Evolutionary conservation across 2,113 vertebrate genomes (phyloP), one percentile per base, ranked within the genome.

Genomic region (Labrus mixtus): DNA sequence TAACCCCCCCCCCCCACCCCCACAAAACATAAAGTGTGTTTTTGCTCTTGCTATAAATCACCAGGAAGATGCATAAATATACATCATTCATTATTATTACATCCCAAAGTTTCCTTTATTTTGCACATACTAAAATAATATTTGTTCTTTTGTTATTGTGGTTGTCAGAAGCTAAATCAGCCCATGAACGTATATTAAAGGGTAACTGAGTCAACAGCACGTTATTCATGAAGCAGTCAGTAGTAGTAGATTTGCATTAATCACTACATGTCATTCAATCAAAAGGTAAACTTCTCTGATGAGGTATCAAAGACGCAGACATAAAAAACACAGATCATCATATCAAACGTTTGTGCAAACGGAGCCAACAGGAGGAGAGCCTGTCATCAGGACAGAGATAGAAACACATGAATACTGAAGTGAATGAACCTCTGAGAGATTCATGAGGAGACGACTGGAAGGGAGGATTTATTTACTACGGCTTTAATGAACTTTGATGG

Each of bases 291-390:
- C 15, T 22, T 16, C 48, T 45, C 20, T 53, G 68, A 54, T 5
- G 10, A 45, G 23, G 50, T 55, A 73, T 87, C 72, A 85, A 81
- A 91, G 77, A 64, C 50, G 33, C 41, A 29, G 65, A 45, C 64
- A 58, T 51, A 7, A 55, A 76, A 80, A 41, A 62, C 16, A 23
- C 37, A 65, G 29, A 71, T 84, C 68, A 79, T 83, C 68, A 69
- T 41, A 83, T 82, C 74, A 85, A 73, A 83, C 68, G 71, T 58
- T 0, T 1, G 43, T 60, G 57, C 70, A 33, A 79, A 76, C 39
- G 56, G 62, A 64, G 46, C 36, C 25, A 36, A 50, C 54, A 17
- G 76, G 55, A 79, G 60, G 63, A 59, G 11, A 50, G 37, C 13
- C 43, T 8, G 33, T 69, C 81, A 54, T 48, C 59, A 43, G 63